Evolutionary conservation across 2,113 vertebrate genomes (phyloP).

Genomic region (Nanorana parkeri): DNA sequence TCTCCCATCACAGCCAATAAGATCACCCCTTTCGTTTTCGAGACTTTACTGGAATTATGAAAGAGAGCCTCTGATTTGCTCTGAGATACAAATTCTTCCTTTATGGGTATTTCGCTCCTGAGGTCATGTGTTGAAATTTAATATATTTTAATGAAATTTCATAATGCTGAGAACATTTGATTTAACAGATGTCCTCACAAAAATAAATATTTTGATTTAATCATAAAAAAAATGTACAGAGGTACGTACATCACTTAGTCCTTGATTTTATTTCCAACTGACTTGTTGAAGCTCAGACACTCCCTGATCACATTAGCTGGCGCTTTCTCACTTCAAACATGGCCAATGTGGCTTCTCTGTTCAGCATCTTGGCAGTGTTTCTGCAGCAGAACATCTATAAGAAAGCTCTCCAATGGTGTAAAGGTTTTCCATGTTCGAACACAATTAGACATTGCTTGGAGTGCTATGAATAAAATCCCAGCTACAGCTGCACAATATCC

Average conservation of each 20-base stretch:
- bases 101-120: too few relatives aligned
- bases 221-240: not conserved
- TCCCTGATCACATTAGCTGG: constrained; percentile 15
- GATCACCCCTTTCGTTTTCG: too few relatives aligned
- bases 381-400: constrained; percentile 30
- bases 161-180: not conserved
- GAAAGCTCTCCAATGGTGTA: not conserved
- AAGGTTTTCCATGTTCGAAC: constrained; percentile 26
- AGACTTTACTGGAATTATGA: too few relatives aligned
- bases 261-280: constrained; percentile 4
- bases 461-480: constrained; percentile 34
- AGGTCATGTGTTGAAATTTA: not conserved
- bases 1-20: too few relatives aligned
- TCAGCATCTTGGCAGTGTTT: constrained; percentile 31
- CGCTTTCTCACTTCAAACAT: not conserved
- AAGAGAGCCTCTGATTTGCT: too few relatives aligned
- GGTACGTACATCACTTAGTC: not conserved
- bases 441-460: constrained; percentile 52
- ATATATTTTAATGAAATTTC: not conserved
- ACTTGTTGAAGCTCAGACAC: not conserved
- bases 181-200: not conserved
- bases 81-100: too few relatives aligned
- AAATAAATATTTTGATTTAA: not conserved
- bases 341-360: not conserved
- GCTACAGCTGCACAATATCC: constrained; percentile 59